Evolutionary conservation across 2,113 vertebrate species (phyloP).

Genomic region (Rissa tridactyla): DNA sequence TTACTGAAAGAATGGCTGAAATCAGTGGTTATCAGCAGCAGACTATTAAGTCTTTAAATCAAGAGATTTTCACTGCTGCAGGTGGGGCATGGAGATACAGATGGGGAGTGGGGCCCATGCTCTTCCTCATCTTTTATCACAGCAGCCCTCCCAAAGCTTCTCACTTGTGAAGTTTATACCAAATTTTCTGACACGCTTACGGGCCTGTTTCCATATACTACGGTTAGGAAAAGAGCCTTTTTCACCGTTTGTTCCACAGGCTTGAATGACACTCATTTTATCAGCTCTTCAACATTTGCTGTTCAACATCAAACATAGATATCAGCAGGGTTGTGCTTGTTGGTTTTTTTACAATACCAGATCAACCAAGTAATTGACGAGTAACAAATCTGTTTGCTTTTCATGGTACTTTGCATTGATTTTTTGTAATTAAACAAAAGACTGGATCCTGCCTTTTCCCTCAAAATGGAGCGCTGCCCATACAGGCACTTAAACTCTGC

Average conservation of each 20-base stretch:
- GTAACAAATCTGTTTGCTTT: not conserved
- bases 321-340: not conserved
- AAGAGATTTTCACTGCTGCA: not conserved
- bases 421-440: constrained; percentile 3
- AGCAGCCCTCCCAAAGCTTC: not conserved
- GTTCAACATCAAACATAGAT: not conserved
- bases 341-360: not conserved
- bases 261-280: not conserved
- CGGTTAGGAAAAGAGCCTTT: not conserved
- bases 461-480: not conserved
- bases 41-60: not conserved
- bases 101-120: not conserved
- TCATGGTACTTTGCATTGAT: not conserved
- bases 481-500: not conserved
- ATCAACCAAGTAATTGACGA: not conserved
- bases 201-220: not conserved
- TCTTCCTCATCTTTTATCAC: not conserved
- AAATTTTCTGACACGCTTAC: not conserved
- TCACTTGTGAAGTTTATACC: not conserved
- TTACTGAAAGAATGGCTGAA: not conserved
- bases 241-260: not conserved
- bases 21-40: not conserved
- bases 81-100: not conserved
- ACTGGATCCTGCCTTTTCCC: not conserved
- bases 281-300: not conserved